Conservation (phyloP, 2,888 invertebrate genomes). For the Dolichopus griseipennis region DNA sequence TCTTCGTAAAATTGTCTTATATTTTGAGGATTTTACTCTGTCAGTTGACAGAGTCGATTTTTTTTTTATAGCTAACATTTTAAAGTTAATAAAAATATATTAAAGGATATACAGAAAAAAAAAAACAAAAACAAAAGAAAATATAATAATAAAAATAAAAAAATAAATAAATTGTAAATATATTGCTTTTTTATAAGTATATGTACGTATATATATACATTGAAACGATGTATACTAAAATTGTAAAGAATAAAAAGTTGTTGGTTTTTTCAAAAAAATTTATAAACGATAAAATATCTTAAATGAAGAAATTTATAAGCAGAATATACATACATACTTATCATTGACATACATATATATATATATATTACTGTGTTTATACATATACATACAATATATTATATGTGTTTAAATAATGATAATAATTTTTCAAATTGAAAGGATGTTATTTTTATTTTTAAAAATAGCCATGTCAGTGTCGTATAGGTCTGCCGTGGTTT, state of each 20-base stretch:
- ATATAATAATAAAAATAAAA: too few relatives aligned
- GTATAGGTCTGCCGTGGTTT: not conserved
- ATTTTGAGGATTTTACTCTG: too few relatives aligned
- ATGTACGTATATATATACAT: too few relatives aligned
- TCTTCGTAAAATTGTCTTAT: too few relatives aligned
- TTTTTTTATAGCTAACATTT: too few relatives aligned
- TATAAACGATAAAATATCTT: not conserved
- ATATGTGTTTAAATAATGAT: not conserved
- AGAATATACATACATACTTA: not conserved
- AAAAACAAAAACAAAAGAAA: too few relatives aligned
- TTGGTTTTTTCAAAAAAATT: not conserved
- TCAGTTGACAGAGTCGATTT: too few relatives aligned
- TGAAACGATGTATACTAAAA: not conserved
- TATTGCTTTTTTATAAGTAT: too few relatives aligned
- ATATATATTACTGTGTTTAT: not conserved
- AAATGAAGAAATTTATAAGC: not conserved
- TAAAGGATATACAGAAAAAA: too few relatives aligned
- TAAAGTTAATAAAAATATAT: too few relatives aligned
- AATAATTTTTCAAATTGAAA: constrained; percentile 3
- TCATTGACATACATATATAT: not conserved
- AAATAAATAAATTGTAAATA: too few relatives aligned
- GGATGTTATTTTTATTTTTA: not conserved
- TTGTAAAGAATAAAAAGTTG: not conserved
- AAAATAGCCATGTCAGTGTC: not conserved
- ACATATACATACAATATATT: not conserved